Evolutionary conservation across 2,113 vertebrate species (phyloP).

Genomic region (Nerophis ophidion): DNA sequence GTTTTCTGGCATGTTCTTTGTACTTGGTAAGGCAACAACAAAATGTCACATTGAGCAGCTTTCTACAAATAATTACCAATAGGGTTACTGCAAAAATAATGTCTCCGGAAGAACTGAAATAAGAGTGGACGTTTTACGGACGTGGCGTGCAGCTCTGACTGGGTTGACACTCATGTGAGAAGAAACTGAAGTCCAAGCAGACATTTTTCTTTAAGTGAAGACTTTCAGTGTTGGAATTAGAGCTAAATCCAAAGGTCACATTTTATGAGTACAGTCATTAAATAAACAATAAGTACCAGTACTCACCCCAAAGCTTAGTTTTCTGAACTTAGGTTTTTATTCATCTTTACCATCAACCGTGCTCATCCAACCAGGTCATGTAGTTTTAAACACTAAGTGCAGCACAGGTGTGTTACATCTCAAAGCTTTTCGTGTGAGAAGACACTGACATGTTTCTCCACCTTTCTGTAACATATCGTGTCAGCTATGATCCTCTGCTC

Average conservation of each 20-base stretch:
- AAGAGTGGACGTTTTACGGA: no score
- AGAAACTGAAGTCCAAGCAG: constrained; percentile 12
- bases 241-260: constrained; percentile 29
- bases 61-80: constrained; percentile 34
- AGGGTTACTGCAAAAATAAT: constrained; percentile 15
- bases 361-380: constrained; percentile 70
- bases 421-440: constrained; percentile 17
- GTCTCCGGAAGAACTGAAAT: background rate
- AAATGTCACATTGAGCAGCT: constrained; percentile 71
- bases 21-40: constrained; percentile 81
- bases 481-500: no score
- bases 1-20: constrained; percentile 8
- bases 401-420: constrained; percentile 37
- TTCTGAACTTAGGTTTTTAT: constrained; percentile 45
- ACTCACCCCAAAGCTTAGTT: constrained; percentile 42
- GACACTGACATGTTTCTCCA: background rate
- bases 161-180: constrained; percentile 5
- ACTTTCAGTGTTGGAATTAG: constrained; percentile 9
- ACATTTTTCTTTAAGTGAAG: constrained; percentile 14
- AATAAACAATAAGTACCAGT: constrained; percentile 52
- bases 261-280: constrained; percentile 55
- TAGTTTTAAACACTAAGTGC: constrained; percentile 67
- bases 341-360: constrained; percentile 48
- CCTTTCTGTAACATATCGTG: constrained; percentile 9
- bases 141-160: background rate